Evolutionary conservation across 2,113 vertebrate species (phyloP).

Genomic region (Pterocles orientalis): DNA sequence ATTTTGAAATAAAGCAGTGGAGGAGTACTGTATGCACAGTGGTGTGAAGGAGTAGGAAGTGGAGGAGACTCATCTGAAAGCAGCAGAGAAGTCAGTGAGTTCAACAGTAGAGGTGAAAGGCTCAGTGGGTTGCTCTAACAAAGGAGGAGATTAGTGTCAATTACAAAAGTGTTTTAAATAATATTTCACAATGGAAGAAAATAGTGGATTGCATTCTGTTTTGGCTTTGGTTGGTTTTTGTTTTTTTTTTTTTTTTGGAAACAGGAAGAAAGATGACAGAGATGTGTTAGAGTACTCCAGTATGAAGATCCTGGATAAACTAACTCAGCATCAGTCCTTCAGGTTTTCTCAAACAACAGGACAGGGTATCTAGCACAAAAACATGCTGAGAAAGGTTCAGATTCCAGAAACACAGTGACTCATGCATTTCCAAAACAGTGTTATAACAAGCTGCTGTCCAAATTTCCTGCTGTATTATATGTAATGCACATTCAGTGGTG

Average conservation of each 20-base stretch:
- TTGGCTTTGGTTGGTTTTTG: too few species aligned
- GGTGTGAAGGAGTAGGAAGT: background rate
- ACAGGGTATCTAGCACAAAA: constrained; percentile 5
- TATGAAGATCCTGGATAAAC: background rate
- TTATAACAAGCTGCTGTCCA: constrained; percentile 42
- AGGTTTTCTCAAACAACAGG: background rate
- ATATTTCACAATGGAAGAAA: background rate
- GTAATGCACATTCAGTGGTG: constrained; percentile 4
- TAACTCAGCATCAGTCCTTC: background rate
- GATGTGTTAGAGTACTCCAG: background rate
- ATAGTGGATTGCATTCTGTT: background rate
- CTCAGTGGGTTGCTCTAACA: background rate
- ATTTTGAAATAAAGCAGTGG: background rate
- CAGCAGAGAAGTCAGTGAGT: background rate
- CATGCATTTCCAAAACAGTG: constrained; percentile 47
- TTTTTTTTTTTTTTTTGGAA: background rate
- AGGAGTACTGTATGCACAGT: background rate
- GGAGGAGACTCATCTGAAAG: background rate
- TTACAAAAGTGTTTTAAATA: background rate
- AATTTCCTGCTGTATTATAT: constrained; percentile 14
- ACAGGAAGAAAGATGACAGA: background rate
- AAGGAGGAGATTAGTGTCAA: background rate
- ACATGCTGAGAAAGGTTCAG: constrained; percentile 29
- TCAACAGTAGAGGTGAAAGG: background rate
- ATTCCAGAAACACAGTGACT: constrained; percentile 47